Conservation (phyloP, 1,140 invertebrate genomes). For the Capitella teleta region DNA sequence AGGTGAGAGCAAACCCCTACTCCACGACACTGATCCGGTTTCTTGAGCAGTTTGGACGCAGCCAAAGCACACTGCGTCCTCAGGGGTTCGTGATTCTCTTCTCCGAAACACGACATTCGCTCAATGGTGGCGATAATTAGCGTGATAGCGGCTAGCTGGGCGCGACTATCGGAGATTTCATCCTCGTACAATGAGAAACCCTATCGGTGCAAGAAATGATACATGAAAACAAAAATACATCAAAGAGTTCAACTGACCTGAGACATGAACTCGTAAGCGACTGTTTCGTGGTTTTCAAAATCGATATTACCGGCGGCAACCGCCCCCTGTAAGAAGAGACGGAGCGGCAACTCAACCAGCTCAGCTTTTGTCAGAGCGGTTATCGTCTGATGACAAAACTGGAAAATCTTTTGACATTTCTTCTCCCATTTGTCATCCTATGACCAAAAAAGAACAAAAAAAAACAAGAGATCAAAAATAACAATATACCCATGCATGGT, state of each 20-base stretch:
- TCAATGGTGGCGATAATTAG: slow-evolving; percentile 85
- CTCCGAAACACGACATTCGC: slow-evolving; percentile 70
- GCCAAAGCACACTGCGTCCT: slow-evolving; percentile 86
- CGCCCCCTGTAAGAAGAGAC: slow-evolving; percentile 85
- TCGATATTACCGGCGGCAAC: slow-evolving; percentile 80
- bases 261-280: slow-evolving; percentile 97
- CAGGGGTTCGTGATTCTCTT: slow-evolving; percentile 94
- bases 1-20: slow-evolving; percentile 84
- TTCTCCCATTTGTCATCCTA: slow-evolving; percentile 96
- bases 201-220: slow-evolving; percentile 32
- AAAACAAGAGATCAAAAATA: neutral
- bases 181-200: slow-evolving; percentile 97
- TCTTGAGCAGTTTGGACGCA: slow-evolving; percentile 90
- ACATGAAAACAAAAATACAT: neutral
- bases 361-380: slow-evolving; percentile 78
- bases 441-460: slow-evolving; percentile 9
- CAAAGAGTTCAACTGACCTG: no score
- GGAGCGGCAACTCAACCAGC: slow-evolving; percentile 78
- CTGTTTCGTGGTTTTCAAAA: slow-evolving; percentile 89
- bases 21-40: slow-evolving; percentile 90
- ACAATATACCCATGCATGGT: neutral
- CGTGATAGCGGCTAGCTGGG: slow-evolving; percentile 88
- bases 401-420: slow-evolving; percentile 95
- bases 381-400: slow-evolving; percentile 93
- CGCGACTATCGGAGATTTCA: slow-evolving; percentile 95